A percentile compares a stretch with the other conserved stretches of the same genome.
Conservation (phyloP, 2,888 invertebrate species). For the Caenorhabditis sp. region DNA sequence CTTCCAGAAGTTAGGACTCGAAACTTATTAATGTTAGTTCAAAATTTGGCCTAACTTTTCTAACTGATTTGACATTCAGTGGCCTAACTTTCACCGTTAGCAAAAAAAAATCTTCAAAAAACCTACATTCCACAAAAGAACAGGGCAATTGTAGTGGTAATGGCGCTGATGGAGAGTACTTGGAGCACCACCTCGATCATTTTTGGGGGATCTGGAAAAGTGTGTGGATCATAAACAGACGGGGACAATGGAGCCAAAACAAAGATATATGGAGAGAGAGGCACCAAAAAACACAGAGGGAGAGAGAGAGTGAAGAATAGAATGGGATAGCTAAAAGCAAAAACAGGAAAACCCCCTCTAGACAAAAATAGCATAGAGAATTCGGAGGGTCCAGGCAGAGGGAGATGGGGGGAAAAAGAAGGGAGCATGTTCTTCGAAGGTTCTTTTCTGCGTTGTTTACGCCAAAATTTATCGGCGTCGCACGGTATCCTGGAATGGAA, state of each 20-base stretch:
- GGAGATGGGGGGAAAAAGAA: not conserved
- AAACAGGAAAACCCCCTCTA: not conserved
- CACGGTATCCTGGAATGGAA: too few species aligned
- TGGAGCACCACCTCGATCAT: slow-evolving; percentile 69
- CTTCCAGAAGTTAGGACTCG: too few species aligned
- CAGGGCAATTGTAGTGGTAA: slow-evolving; percentile 90
- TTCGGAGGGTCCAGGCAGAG: not conserved
- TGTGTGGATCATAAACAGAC: not conserved
- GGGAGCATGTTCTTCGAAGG: slow-evolving; percentile 41
- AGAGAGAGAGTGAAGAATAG: not conserved
- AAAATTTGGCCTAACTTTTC: too few species aligned
- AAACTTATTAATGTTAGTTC: too few species aligned
- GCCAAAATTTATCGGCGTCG: slow-evolving; percentile 15
- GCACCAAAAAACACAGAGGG: not conserved
- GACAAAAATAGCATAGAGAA: not conserved
- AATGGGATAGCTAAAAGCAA: not conserved
- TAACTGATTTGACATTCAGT: too few species aligned
- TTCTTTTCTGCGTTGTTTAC: slow-evolving; percentile 16
- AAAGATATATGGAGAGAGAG: slow-evolving; percentile 13
- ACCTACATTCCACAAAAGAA: slow-evolving; percentile 93
- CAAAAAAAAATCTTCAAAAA: slow-evolving; percentile 8
- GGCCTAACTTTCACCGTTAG: too few species aligned
- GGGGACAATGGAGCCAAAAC: not conserved
- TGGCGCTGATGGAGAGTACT: slow-evolving; percentile 85
- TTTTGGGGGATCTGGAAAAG: slow-evolving; percentile 5